phyloP scores from a whole-genome alignment of 2,113 vertebrate species.

The Ailuropoda melanoleuca region DNA sequence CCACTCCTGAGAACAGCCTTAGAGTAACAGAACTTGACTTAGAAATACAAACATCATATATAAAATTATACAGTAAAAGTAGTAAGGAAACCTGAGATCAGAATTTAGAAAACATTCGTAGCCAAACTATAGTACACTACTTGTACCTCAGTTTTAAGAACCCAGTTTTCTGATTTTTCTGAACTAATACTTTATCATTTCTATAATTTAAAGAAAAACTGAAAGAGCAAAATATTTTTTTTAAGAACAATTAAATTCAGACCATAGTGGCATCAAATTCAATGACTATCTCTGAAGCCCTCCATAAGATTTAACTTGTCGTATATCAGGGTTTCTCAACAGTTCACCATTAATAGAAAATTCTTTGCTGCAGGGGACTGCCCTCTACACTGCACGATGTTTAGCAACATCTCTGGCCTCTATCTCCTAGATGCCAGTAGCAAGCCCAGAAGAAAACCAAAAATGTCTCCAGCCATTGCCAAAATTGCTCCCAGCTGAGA shows the following conservation, averaged over 20 bases:
- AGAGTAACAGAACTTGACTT: neutral
- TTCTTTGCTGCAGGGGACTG: neutral
- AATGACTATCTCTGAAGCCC: neutral
- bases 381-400: neutral
- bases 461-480: neutral
- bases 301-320: slow-evolving; percentile 10
- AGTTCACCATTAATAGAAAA: neutral
- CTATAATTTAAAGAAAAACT: neutral
- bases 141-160: slow-evolving; percentile 23
- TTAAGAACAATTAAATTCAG: slow-evolving; percentile 33
- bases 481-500: slow-evolving; percentile 10
- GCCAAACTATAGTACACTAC: neutral
- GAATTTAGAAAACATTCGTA: slow-evolving; percentile 14
- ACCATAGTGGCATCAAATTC: neutral
- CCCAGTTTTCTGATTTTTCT: slow-evolving; percentile 37
- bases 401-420: neutral
- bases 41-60: neutral
- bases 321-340: neutral
- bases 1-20: neutral
- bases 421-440: neutral
- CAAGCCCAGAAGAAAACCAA: neutral
- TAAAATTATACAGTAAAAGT: slow-evolving; percentile 12
- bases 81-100: slow-evolving; percentile 1
- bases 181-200: slow-evolving; percentile 18
- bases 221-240: neutral